Conservation (phyloP, 2,888 invertebrate genomes). For the Tiliacea aurago region DNA sequence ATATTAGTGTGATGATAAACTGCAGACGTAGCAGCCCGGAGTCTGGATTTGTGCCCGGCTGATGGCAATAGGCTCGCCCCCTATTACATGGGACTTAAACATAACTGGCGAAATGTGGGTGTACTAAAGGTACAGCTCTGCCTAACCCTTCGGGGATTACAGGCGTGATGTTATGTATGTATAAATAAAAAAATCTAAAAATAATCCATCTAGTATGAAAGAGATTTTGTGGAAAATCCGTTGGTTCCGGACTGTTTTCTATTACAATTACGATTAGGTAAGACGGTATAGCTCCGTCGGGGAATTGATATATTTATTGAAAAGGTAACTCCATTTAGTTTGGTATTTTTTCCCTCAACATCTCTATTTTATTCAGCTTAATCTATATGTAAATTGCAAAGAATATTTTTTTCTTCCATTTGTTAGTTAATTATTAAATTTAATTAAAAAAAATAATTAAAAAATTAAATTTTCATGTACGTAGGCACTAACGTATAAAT, state of each 20-base stretch:
- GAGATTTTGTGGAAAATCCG: slow-evolving; percentile 60
- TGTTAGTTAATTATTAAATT: background rate
- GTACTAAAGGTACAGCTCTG: too few species aligned
- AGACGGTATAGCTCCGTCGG: slow-evolving; percentile 70
- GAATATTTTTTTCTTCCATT: background rate
- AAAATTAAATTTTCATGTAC: background rate
- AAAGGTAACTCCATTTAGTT: slow-evolving; percentile 66
- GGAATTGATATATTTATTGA: slow-evolving; percentile 74
- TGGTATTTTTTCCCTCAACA: slow-evolving; percentile 52
- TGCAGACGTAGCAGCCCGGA: too few species aligned
- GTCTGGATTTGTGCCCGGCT: too few species aligned
- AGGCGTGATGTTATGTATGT: too few species aligned
- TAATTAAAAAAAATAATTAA: too few species aligned
- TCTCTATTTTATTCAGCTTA: slow-evolving; percentile 46
- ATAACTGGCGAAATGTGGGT: too few species aligned
- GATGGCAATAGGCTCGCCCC: too few species aligned
- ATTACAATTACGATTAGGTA: slow-evolving; percentile 77
- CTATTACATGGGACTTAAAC: too few species aligned
- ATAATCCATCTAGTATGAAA: slow-evolving; percentile 24
- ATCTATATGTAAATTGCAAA: slow-evolving; percentile 46
- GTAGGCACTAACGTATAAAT: background rate
- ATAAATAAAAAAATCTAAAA: too few species aligned
- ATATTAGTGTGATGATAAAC: too few species aligned
- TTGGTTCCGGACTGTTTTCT: slow-evolving; percentile 65
- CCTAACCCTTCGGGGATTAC: too few species aligned